These are phyloP conservation scores for Anarrhichthys ocellatus DNA, from an alignment of 2,113 vertebrate species.

Conservation along the genomic window DNA sequence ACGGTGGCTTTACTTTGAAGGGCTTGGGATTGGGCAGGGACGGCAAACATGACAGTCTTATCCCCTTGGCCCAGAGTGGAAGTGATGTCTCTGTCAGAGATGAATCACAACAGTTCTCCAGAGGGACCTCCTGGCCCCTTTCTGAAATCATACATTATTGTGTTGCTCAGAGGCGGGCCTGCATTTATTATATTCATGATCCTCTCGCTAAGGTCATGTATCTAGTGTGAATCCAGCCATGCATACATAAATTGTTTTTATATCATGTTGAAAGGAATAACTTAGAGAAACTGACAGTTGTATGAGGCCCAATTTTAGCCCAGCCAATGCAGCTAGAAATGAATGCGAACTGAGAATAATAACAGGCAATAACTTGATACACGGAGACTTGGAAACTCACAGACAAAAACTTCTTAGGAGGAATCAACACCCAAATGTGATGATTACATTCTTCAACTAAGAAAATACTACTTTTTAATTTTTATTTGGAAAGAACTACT, in stretches of 20 bases:
- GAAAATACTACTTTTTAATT: background rate
- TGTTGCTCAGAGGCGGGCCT: slow-evolving; percentile 52
- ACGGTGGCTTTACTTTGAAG: slow-evolving; percentile 76
- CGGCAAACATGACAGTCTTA: slow-evolving; percentile 75
- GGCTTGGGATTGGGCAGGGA: slow-evolving; percentile 59
- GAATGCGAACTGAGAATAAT: slow-evolving; percentile 26
- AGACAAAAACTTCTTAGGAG: slow-evolving; percentile 21
- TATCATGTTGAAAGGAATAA: slow-evolving; percentile 36
- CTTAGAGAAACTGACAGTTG: slow-evolving; percentile 28
- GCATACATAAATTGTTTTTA: slow-evolving; percentile 48
- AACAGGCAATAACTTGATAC: slow-evolving; percentile 6
- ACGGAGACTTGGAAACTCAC: slow-evolving; percentile 10
- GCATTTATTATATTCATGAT: slow-evolving; percentile 66
- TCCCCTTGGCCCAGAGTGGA: slow-evolving; percentile 65
- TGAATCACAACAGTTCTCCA: slow-evolving; percentile 66
- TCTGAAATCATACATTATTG: slow-evolving; percentile 73
- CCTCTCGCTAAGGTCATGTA: slow-evolving; percentile 34
- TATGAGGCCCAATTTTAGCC: slow-evolving; percentile 30
- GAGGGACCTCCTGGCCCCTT: slow-evolving; percentile 65
- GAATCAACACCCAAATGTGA: background rate
- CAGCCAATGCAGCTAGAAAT: background rate
- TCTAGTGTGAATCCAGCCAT: slow-evolving; percentile 43
- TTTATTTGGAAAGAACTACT: background rate
- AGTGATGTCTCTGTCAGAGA: slow-evolving; percentile 77
- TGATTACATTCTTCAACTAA: background rate